Base-by-base conservation (phyloP, 2,113 vertebrate genomes). In the Natator depressus region DNA sequence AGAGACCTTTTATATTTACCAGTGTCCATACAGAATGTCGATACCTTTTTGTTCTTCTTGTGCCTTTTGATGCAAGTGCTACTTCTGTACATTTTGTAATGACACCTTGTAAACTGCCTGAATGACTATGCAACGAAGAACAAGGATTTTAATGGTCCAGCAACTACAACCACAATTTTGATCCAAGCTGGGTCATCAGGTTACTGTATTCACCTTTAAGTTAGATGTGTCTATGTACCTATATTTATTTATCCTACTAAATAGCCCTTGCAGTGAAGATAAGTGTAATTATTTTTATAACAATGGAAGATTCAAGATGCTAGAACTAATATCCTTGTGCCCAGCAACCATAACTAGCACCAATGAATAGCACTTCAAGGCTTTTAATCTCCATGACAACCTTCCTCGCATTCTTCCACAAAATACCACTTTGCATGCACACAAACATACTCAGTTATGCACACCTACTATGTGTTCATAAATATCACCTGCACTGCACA, bases 321-420 rank as follows among this genome's bases (percentile, higher is more conserved):
- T 92, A 94, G 92, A 98, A 98, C 27, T 17, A 98, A 98, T 97
- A 97, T 93, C 94, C 87, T 94, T 96, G 85, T 96, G 97, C 98
- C 97, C 98, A 95, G 91, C 94, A 98, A 98, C 97, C 84, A 95
- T 95, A 97, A 97, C 93, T 95, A 97, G 96, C 94, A 98, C 95
- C 93, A 95, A 94, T 85, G 96, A 98, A 98, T 87, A 98, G 95
- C 95, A 97, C 98, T 98, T 98, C 96, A 95, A 97, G 96, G 98
- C 98, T 98, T 98, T 98, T 98, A 98, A 98, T 98, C 98, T 98
- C 98, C 98, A 98, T 98, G 98, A 98, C 98, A 98, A 98, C 98
- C 96, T 94, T 97, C 97, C 94, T 98, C 95, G 84, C 54, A 84
- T 97, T 97, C 96, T 98, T 98, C 97, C 98, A 98, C 98, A 98